Evolutionary conservation across 1,140 invertebrate genomes (phyloP).

Genomic region (Euwallacea similis): DNA sequence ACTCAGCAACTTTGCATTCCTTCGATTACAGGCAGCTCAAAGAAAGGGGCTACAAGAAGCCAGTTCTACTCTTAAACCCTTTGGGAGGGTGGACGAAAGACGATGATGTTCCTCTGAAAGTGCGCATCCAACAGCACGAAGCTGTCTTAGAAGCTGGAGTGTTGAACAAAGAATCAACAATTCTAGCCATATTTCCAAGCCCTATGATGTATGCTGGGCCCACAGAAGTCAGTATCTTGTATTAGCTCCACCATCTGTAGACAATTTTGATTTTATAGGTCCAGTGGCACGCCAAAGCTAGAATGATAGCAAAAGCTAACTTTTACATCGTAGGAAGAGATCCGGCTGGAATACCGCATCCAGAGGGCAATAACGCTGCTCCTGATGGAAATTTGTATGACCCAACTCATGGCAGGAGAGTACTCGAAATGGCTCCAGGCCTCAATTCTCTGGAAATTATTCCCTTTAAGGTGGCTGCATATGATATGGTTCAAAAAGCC

Average conservation of each 20-base stretch:
- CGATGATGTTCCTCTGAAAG: constrained; percentile 92
- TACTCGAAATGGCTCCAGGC: constrained; percentile 92
- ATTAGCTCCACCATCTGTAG: not conserved
- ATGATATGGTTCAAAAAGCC: constrained; percentile 78
- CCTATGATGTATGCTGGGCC: constrained; percentile 99
- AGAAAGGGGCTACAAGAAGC: constrained; percentile 89
- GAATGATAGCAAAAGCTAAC: constrained; percentile 91
- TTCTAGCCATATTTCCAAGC: constrained; percentile 97
- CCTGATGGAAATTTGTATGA: constrained; percentile 91
- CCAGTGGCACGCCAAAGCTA: constrained; percentile 97
- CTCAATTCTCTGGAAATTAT: constrained; percentile 91
- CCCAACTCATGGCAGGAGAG: constrained; percentile 86
- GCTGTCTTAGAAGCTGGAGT: constrained; percentile 87
- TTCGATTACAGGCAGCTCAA: constrained; percentile 64
- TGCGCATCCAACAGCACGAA: constrained; percentile 78
- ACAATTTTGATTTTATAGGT: constrained; percentile 57
- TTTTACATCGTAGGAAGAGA: constrained; percentile 99
- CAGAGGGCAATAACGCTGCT: constrained; percentile 61
- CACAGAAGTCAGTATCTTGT: constrained; percentile 66
- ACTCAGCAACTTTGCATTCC: not conserved
- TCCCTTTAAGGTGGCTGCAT: constrained; percentile 97
- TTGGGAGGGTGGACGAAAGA: constrained; percentile 99
- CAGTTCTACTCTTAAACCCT: constrained; percentile 93
- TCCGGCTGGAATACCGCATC: constrained; percentile 96
- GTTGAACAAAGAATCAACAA: constrained; percentile 82